Evolutionary conservation across 2,113 vertebrate species (phyloP).

Genomic region (Barbus barbus): DNA sequence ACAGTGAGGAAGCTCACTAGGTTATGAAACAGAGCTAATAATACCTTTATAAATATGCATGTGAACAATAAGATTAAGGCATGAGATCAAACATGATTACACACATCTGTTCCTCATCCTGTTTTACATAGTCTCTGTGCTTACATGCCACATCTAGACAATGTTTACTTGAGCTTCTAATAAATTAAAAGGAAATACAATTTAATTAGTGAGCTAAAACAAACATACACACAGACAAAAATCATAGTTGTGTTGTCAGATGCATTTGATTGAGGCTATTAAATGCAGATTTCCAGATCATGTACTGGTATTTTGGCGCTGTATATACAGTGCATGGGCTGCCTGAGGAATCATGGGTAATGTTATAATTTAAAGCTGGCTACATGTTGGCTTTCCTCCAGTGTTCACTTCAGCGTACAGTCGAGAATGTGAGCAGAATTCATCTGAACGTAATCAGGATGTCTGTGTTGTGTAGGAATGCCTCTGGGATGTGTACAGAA

Average conservation of each 20-base stretch:
- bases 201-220: background rate
- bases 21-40: background rate
- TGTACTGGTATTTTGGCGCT: background rate
- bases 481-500: slow-evolving; percentile 13
- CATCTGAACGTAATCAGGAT: slow-evolving; percentile 29
- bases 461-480: background rate
- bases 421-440: slow-evolving; percentile 41
- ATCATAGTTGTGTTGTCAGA: background rate
- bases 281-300: background rate
- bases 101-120: slow-evolving; percentile 15
- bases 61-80: background rate
- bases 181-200: background rate
- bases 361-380: slow-evolving; percentile 14
- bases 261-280: background rate
- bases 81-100: background rate
- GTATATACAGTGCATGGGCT: background rate
- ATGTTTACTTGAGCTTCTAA: background rate
- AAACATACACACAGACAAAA: background rate
- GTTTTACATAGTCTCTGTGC: background rate
- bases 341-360: slow-evolving; percentile 29
- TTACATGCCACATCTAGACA: background rate
- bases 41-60: background rate
- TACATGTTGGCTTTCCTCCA: slow-evolving; percentile 42
- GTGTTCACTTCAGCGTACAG: slow-evolving; percentile 44
- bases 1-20: background rate